phyloP scores from a whole-genome alignment of 2,797 vertebrate species.

The Naso thynnoides region DNA sequence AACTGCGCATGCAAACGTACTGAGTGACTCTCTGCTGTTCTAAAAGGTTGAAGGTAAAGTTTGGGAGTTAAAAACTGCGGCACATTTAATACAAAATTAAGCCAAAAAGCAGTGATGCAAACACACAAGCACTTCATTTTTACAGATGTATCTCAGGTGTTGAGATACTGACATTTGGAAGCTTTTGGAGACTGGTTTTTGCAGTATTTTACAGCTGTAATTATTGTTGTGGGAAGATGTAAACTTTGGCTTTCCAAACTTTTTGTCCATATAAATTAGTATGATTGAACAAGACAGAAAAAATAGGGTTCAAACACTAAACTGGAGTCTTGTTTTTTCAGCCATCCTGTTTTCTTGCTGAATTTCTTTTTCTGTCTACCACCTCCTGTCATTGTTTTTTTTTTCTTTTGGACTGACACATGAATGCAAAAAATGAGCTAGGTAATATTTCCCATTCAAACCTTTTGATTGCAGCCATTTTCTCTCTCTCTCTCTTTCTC shows the following conservation, averaged over 20 bases:
- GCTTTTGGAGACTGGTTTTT: background rate
- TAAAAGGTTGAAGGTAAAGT: too few species aligned
- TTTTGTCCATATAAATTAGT: background rate
- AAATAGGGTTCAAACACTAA: background rate
- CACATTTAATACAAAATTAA: too few species aligned
- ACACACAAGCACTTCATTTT: too few species aligned
- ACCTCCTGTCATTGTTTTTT: background rate
- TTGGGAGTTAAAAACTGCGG: too few species aligned
- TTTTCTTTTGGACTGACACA: background rate
- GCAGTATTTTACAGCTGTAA: background rate
- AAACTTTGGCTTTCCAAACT: background rate
- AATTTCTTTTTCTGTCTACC: background rate
- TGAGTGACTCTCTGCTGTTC: too few species aligned
- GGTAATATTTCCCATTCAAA: background rate
- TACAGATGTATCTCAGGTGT: too few species aligned
- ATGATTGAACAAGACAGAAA: background rate
- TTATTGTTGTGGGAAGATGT: background rate
- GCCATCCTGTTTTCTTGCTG: background rate
- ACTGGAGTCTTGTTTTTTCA: background rate
- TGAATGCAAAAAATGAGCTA: background rate
- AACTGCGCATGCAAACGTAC: too few species aligned
- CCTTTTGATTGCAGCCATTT: background rate
- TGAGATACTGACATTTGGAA: too few species aligned
- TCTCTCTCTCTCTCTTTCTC: background rate
- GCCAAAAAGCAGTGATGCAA: too few species aligned